Percentiles rank a stretch among this genome's conserved stretches.
Evolutionary conservation across 2,113 vertebrate species (phyloP).

Genomic region (Mesitornis unicolor): DNA sequence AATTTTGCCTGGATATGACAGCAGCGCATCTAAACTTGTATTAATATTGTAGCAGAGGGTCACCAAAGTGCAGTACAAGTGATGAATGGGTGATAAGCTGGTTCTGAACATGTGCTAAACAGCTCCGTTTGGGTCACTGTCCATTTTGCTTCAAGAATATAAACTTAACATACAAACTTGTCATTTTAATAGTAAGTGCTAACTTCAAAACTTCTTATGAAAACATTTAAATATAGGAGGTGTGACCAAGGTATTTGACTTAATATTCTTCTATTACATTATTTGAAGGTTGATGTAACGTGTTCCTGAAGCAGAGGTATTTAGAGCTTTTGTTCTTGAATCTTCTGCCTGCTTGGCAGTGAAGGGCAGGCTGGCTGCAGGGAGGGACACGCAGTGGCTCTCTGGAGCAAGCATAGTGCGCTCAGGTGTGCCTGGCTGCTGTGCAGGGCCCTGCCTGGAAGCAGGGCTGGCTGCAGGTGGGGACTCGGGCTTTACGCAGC

Average conservation of each 20-base stretch:
- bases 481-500: fast-evolving
- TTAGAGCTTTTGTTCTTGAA: background rate
- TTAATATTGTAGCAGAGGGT: background rate
- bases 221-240: background rate
- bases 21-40: background rate
- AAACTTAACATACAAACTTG: background rate
- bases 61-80: background rate
- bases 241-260: background rate
- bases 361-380: background rate
- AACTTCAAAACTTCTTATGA: background rate
- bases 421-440: fast-evolving
- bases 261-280: background rate
- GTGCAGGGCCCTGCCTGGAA: background rate
- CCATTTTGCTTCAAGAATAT: background rate
- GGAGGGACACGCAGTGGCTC: background rate
- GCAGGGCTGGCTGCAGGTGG: fast-evolving
- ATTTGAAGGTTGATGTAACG: background rate
- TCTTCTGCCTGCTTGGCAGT: background rate
- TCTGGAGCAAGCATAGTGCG: fast-evolving
- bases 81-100: background rate
- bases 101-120: background rate
- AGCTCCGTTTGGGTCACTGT: background rate
- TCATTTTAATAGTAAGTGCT: background rate
- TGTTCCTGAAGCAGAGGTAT: background rate
- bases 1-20: background rate